A percentile compares a stretch with the other conserved stretches of the same genome.
Conservation (phyloP, 2,113 vertebrate species). For the Seriola aureovittata region DNA sequence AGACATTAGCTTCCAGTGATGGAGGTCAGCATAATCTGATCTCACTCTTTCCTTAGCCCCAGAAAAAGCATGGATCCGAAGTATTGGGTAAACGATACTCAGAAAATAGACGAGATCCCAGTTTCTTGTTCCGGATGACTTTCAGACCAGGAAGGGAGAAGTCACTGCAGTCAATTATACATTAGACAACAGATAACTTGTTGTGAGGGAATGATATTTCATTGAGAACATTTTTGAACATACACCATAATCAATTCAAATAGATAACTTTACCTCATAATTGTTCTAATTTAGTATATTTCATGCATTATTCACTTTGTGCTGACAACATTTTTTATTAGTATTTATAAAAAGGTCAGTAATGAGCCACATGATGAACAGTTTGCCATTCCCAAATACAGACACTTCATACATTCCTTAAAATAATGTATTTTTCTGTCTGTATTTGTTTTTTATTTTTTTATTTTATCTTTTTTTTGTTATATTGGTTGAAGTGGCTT, state of each 20-base stretch:
- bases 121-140: slow-evolving; percentile 23
- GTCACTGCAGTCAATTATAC: not conserved
- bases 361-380: not conserved
- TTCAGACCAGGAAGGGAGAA: slow-evolving; percentile 23
- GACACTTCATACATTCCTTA: not conserved
- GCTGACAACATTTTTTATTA: not conserved
- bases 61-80: slow-evolving; percentile 19
- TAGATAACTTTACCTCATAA: not conserved
- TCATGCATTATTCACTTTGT: not conserved
- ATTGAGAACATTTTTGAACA: not conserved
- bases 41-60: slow-evolving; percentile 35
- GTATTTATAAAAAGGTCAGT: not conserved
- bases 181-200: not conserved
- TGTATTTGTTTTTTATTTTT: not conserved
- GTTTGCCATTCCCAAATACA: not conserved
- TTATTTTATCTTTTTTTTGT: not conserved
- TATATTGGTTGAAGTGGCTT: not conserved
- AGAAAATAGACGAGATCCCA: not conserved
- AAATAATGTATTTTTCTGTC: not conserved
- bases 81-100: slow-evolving; percentile 41
- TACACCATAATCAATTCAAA: not conserved
- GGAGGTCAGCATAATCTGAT: slow-evolving; percentile 79
- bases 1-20: slow-evolving; percentile 50
- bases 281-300: not conserved
- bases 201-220: not conserved